Conservation (phyloP, 2,113 vertebrate genomes). For the Sinocyclocheilus rhinocerous region DNA sequence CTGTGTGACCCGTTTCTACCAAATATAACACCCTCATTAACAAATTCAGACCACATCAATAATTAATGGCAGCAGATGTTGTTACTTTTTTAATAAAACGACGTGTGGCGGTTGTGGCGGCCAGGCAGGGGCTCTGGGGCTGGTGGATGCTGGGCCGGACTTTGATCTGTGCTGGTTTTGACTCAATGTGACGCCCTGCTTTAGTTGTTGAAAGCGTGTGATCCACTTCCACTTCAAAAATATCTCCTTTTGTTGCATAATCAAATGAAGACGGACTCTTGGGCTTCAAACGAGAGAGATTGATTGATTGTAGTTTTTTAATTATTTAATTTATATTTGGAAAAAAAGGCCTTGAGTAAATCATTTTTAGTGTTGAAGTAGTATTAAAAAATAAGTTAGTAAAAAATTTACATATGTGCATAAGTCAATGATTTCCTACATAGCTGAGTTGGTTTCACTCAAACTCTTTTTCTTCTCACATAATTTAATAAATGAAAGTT, state of each 20-base stretch:
- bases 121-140: not conserved
- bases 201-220: constrained; percentile 34
- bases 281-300: not conserved
- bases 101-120: not conserved
- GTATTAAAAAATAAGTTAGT: too few species aligned
- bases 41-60: constrained; percentile 68
- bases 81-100: constrained; percentile 2
- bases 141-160: not conserved
- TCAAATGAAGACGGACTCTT: not conserved
- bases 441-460: not conserved
- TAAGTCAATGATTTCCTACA: not conserved
- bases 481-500: too few species aligned
- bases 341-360: not conserved
- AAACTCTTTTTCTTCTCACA: too few species aligned
- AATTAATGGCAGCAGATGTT: constrained; percentile 76
- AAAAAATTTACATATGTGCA: too few species aligned
- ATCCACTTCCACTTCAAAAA: not conserved
- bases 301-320: not conserved
- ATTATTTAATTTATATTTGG: not conserved
- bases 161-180: constrained; percentile 17
- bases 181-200: constrained; percentile 15
- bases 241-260: not conserved
- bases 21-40: constrained; percentile 69
- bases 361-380: too few species aligned
- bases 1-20: constrained; percentile 72